Conservation (phyloP, 2,113 vertebrate genomes). For the Microcebus lehilahytsara region DNA sequence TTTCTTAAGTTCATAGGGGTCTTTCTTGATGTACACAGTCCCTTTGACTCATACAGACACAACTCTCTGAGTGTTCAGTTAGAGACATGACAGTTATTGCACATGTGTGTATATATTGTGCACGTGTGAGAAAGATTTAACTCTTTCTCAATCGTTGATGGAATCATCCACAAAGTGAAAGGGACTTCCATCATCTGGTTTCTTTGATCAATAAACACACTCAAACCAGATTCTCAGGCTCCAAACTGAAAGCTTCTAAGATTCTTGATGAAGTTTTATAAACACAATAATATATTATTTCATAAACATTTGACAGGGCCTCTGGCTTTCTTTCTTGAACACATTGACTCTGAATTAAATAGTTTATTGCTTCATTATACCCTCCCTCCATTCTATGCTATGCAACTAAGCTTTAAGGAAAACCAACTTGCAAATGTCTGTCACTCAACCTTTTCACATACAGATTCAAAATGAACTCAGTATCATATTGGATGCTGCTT, state of each 20-base stretch:
- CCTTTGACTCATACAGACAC: neutral
- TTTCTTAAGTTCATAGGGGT: neutral
- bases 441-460: neutral
- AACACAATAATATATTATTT: neutral
- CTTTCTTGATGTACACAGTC: neutral
- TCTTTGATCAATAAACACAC: slow-evolving; percentile 6
- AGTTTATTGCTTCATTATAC: neutral
- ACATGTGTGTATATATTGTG: neutral
- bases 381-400: neutral
- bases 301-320: neutral
- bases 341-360: neutral
- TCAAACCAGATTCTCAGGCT: neutral
- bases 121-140: neutral
- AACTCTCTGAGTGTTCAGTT: neutral
- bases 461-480: neutral
- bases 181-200: neutral
- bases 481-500: neutral
- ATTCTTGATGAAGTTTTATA: slow-evolving; percentile 14
- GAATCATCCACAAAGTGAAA: neutral
- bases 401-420: neutral
- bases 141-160: neutral
- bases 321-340: neutral
- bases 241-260: neutral
- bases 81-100: neutral
- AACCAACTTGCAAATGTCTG: neutral